Base-by-base conservation (phyloP, 2,888 invertebrate genomes). In the Andrena flavipes region DNA sequence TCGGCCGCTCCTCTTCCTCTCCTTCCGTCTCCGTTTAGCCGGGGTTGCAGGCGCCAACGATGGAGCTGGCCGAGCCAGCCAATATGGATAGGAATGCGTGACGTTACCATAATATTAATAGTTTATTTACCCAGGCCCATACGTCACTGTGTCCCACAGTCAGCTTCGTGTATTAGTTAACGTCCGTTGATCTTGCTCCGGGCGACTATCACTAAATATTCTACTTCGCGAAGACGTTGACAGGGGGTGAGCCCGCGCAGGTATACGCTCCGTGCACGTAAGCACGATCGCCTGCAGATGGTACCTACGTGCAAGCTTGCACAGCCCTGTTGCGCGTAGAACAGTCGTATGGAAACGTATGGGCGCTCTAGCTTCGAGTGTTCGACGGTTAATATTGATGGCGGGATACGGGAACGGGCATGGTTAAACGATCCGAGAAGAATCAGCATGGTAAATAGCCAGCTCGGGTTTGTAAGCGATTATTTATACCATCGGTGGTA, bases 51-150 rank as follows among this genome's bases (percentile, higher is more conserved):
- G 90, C 91, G 91, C 91, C 89, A 91, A 88, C 86, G 80, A 85
- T 81, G 87, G 87, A 84, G 81, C 77, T 79, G 87, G 84, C 84
- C 89, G 73, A 68, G 88, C 89, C 89, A 92, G 90, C 93, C 93
- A 93, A 94, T 94, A 94, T 93, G 93, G 93, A 93, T 93, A 93
- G 93, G 93, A 93, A 94, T 94, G 93, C 93, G 91, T 92, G 93
- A 93, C 92, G 92, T 92, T 92, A 92, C 92, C 93, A 93, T 93
- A 93, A 93, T 93, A 93, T 93, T 93, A 93, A 93, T 94, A 93
- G 93, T 93, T 93, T 93, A 93, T 93, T 93, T 93, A 93, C 92
- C 91, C 90, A 90, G 88, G 92, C 90, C 93, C 92, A 93, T 93
- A 93, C 93, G 93, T 93, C 93, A 93, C 92, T 87, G 82, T 84